Conservation (phyloP, 1,140 invertebrate genomes). For the Bombus confusus region DNA sequence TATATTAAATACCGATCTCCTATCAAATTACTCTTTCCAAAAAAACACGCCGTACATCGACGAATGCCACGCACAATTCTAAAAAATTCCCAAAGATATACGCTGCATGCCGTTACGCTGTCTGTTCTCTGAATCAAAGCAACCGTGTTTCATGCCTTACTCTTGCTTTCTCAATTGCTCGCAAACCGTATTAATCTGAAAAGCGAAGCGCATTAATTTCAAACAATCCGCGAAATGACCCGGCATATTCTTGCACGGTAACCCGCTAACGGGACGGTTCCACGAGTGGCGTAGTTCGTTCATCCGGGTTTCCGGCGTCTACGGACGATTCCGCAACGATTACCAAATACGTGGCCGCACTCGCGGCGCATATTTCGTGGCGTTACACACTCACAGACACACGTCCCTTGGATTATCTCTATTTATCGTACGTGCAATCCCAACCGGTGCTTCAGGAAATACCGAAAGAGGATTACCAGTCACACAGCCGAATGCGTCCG, state of each 20-base stretch:
- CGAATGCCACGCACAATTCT: no score
- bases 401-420: conserved; percentile 62
- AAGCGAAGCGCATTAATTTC: background rate
- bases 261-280: background rate
- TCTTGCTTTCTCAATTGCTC: background rate
- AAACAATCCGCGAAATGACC: background rate
- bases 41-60: no score
- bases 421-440: conserved; percentile 64
- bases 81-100: no score
- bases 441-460: conserved; percentile 50
- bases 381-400: conserved; percentile 4
- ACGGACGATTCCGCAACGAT: conserved; percentile 14
- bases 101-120: no score
- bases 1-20: no score
- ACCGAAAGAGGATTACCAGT: conserved; percentile 62
- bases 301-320: background rate
- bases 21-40: no score
- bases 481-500: conserved; percentile 60
- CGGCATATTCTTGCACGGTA: conserved; percentile 7
- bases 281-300: background rate
- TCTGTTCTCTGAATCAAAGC: background rate
- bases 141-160: background rate
- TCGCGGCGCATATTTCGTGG: conserved; percentile 44
- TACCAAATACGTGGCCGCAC: conserved; percentile 14
- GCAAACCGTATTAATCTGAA: background rate